phyloP scores from a whole-genome alignment of 2,888 invertebrate genomes.

The Drosophila siamana region DNA sequence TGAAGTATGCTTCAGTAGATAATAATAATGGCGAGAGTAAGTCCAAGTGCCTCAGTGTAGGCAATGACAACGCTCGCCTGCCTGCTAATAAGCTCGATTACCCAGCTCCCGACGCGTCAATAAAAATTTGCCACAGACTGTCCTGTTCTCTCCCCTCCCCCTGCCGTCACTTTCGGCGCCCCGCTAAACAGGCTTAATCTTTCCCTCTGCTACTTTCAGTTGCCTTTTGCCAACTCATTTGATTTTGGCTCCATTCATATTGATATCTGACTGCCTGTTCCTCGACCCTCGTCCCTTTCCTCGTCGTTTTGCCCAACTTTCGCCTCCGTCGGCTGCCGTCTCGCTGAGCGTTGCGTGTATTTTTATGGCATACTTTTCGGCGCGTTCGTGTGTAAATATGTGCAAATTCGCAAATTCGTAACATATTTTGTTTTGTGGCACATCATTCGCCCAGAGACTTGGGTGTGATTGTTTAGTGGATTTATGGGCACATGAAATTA shows the following conservation, averaged over 20 bases:
- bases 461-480: slow-evolving; percentile 78
- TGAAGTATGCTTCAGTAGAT: slow-evolving; percentile 58
- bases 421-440: slow-evolving; percentile 65
- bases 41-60: slow-evolving; percentile 32
- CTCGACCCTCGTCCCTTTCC: not conserved
- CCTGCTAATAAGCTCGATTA: slow-evolving; percentile 72
- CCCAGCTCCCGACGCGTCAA: slow-evolving; percentile 62
- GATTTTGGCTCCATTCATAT: slow-evolving; percentile 71
- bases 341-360: slow-evolving; percentile 46
- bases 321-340: not conserved
- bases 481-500: slow-evolving; percentile 80
- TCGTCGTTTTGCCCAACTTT: not conserved
- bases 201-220: slow-evolving; percentile 28
- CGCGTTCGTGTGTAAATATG: slow-evolving; percentile 76
- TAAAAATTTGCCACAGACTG: slow-evolving; percentile 65
- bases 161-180: not conserved
- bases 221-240: slow-evolving; percentile 79
- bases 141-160: slow-evolving; percentile 1
- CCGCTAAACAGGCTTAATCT: slow-evolving; percentile 29
- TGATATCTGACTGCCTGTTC: slow-evolving; percentile 62
- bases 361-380: slow-evolving; percentile 75
- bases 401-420: slow-evolving; percentile 71
- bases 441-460: slow-evolving; percentile 47
- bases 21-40: slow-evolving; percentile 56
- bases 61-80: slow-evolving; percentile 20